These are phyloP conservation scores for Hydropsyche tenuis DNA, from an alignment of 1,140 invertebrate species.

Conservation along the genomic window DNA sequence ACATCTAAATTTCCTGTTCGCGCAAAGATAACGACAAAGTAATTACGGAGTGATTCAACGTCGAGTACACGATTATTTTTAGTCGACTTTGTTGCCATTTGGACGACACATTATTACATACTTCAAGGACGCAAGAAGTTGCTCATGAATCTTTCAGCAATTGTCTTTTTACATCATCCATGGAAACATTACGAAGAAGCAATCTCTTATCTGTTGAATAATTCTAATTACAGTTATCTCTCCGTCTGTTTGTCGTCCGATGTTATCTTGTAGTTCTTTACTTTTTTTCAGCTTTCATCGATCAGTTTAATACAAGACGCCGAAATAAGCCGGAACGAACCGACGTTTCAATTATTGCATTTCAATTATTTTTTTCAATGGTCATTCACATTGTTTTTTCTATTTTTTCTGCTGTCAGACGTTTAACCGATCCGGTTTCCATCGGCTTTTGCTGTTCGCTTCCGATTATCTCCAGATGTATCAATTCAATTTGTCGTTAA, in stretches of 20 bases:
- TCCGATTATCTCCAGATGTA: slow-evolving; percentile 16
- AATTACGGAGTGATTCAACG: background rate
- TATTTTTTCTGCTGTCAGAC: background rate
- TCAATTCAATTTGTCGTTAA: slow-evolving; percentile 20
- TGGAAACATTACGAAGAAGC: too few species aligned
- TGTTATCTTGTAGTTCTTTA: background rate
- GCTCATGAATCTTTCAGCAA: too few species aligned
- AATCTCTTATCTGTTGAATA: too few species aligned
- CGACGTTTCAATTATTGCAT: background rate
- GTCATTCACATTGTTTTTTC: too few species aligned
- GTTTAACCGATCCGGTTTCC: background rate
- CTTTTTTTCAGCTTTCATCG: background rate
- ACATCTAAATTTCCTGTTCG: slow-evolving; percentile 3
- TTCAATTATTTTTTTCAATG: too few species aligned
- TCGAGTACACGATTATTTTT: too few species aligned
- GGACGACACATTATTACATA: background rate
- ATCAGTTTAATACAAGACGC: background rate
- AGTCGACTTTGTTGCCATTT: background rate
- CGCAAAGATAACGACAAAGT: background rate
- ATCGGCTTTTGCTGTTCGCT: background rate
- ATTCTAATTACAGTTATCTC: too few species aligned
- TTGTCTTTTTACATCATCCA: too few species aligned
- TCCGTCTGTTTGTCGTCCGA: background rate
- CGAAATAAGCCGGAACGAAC: background rate
- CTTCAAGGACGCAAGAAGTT: background rate